Evolutionary conservation across 2,113 vertebrate species (phyloP).

Genomic region (Mobula birostris): DNA sequence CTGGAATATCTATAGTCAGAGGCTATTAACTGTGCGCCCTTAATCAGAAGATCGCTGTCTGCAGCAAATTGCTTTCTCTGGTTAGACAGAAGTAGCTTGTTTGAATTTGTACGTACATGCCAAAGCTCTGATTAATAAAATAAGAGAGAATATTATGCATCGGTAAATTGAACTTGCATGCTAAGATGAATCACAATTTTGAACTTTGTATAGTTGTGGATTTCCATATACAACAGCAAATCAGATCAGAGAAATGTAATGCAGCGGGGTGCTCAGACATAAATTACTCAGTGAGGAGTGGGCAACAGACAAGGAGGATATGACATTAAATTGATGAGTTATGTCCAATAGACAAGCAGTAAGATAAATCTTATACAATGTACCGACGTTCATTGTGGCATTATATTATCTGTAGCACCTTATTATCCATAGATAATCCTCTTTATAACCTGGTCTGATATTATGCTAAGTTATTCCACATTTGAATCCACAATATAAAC

Average conservation of each 20-base stretch:
- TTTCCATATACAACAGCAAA: not conserved
- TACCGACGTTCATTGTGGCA: not conserved
- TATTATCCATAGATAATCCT: not conserved
- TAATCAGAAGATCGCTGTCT: slow-evolving; percentile 35
- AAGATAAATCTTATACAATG: not conserved
- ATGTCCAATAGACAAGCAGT: not conserved
- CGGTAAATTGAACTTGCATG: slow-evolving; percentile 29
- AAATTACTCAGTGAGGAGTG: not conserved
- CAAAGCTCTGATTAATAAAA: slow-evolving; percentile 24
- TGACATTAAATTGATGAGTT: not conserved
- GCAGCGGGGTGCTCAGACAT: not conserved
- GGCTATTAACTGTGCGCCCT: slow-evolving; percentile 26
- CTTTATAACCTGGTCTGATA: not conserved
- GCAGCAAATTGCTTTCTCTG: slow-evolving; percentile 29
- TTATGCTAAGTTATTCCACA: not conserved
- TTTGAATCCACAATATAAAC: slow-evolving; percentile 1
- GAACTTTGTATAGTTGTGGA: not conserved
- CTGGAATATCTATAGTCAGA: slow-evolving; percentile 26
- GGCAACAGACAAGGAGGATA: not conserved
- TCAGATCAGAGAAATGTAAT: not conserved
- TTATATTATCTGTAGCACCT: not conserved
- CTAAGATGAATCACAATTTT: slow-evolving; percentile 33
- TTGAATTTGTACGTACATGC: slow-evolving; percentile 35
- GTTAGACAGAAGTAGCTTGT: slow-evolving; percentile 11
- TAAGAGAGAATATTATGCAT: not conserved